Conservation (phyloP, 1,140 invertebrate species). For the Caenorhabditis remanei region DNA sequence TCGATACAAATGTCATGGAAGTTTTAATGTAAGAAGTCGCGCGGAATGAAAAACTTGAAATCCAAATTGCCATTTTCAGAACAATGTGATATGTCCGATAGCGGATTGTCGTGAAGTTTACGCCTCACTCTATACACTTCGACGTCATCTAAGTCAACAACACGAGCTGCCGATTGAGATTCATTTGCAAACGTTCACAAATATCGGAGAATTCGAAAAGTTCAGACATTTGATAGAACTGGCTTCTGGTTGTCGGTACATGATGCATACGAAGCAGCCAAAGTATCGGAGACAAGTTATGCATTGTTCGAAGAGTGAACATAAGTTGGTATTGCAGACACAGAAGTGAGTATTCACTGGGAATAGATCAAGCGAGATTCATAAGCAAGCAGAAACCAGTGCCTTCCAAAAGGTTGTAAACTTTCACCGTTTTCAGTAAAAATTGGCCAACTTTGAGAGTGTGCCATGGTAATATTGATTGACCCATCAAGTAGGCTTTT, state of each 20-base stretch:
- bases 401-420: too few species aligned
- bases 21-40: conserved; percentile 57
- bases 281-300: conserved; percentile 55
- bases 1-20: conserved; percentile 56
- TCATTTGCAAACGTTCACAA: conserved; percentile 41
- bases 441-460: too few species aligned
- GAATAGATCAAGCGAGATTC: too few species aligned
- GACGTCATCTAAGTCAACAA: conserved; percentile 27
- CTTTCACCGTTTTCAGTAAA: too few species aligned
- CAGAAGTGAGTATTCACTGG: conserved; percentile 43
- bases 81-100: conserved; percentile 38
- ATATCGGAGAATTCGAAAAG: conserved; percentile 57
- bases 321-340: conserved; percentile 49
- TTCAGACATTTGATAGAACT: conserved; percentile 42
- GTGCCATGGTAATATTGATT: too few species aligned
- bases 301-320: conserved; percentile 58
- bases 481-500: too few species aligned
- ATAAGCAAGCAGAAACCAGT: too few species aligned
- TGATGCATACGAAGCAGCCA: conserved; percentile 60
- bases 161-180: conserved; percentile 50
- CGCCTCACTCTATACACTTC: conserved; percentile 28
- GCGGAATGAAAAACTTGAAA: too few species aligned
- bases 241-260: background rate
- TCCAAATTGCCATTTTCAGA: background rate
- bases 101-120: conserved; percentile 41